Evolutionary conservation across 2,888 invertebrate species (phyloP), one percentile per base, ranked within the genome.

Genomic region (Allygus modestus): DNA sequence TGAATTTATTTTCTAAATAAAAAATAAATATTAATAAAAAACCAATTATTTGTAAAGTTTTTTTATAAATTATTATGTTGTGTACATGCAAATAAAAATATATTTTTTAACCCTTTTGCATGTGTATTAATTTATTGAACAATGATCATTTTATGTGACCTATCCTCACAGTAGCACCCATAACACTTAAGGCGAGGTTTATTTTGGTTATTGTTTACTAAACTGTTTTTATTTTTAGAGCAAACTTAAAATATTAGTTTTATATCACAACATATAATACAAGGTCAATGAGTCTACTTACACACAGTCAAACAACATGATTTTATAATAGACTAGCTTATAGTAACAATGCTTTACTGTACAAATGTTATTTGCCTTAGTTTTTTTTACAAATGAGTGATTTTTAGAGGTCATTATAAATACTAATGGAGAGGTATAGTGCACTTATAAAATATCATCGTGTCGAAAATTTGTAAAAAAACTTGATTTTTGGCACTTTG

Each of bases 101-200:
- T n/a, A n/a, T n/a, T n/a, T n/a, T n/a, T n/a, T n/a, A n/a, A n/a
- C n/a, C n/a, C n/a, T n/a, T n/a, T n/a, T n/a, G n/a, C n/a, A n/a
- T n/a, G n/a, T n/a, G n/a, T n/a, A n/a, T n/a, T n/a, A n/a, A n/a
- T 51, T 5, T 15, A 51, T 51, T 4, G 37, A 37, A 37, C 9
- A 37, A 7, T 37, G 4, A 37, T 37, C 9, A 37, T 9, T 7
- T 37, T 15, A 23, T 23, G 54, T 54, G 54, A 54, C 23, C 4
- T 54, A 54, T 54, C 11, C 23, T 23, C 20, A 54, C 4, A 20
- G 11, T 54, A 54, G 54, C 54, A 54, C 54, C 54, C 54, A 54
- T 54, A 23, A 46, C 2, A 51, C 17, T 15, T 58, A 65, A 65
- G 15, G 65, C 65, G 65, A 65, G 65, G 31, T 65, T 65, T 58